Evolutionary conservation across 2,113 vertebrate genomes (phyloP).

Genomic region (Lophotis ruficrista): DNA sequence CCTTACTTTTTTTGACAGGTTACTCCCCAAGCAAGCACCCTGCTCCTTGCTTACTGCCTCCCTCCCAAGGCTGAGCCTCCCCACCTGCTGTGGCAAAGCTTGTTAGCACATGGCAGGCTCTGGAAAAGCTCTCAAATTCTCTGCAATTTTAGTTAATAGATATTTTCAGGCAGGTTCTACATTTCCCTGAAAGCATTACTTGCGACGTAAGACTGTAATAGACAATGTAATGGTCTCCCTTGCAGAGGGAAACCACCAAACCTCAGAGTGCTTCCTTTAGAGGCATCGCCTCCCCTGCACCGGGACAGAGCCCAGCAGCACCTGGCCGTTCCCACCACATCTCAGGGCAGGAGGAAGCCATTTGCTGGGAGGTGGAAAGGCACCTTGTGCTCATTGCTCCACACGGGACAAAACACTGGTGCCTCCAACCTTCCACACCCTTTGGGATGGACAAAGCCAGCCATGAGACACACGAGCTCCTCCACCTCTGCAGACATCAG

Average conservation of each 20-base stretch:
- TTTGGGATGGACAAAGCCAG: background rate
- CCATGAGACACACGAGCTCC: background rate
- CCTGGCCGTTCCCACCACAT: no score
- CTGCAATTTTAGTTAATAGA: background rate
- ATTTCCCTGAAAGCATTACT: background rate
- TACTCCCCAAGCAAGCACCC: background rate
- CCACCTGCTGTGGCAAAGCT: background rate
- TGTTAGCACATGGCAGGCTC: accelerated
- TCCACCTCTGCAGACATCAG: background rate
- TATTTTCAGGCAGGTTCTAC: background rate
- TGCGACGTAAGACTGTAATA: background rate
- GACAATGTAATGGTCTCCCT: background rate
- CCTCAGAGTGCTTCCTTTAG: background rate
- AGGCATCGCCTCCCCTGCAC: background rate
- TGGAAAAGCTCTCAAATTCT: background rate
- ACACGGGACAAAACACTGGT: background rate
- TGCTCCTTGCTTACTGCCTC: background rate
- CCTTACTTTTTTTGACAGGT: background rate
- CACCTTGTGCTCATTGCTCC: background rate
- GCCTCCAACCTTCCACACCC: background rate
- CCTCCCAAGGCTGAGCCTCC: background rate
- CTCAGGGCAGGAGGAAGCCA: background rate
- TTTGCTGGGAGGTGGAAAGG: background rate
- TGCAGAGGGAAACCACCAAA: background rate
- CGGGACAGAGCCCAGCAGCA: background rate